Evolutionary conservation across 1,140 invertebrate species (phyloP).

Genomic region (Ceratoteleas bidentatus): DNA sequence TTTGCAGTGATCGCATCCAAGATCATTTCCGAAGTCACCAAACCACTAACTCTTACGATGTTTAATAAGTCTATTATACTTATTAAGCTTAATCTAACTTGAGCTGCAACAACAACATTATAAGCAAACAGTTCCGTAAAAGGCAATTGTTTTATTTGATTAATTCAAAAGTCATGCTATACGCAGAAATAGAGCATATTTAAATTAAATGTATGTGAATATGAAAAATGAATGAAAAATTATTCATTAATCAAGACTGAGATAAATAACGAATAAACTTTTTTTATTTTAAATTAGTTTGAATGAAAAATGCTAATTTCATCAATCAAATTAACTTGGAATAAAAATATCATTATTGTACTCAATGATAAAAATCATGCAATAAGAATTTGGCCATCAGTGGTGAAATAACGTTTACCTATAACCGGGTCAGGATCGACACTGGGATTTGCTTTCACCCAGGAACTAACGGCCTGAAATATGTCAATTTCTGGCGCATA

Average conservation of each 20-base stretch:
- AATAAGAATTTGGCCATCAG: background rate
- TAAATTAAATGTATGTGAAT: too few species aligned
- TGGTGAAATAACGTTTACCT: conserved; percentile 58
- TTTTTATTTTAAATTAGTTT: too few species aligned
- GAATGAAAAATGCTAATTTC: too few species aligned
- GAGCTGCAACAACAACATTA: conserved; percentile 69
- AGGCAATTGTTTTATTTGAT: too few species aligned
- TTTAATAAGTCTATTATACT: conserved; percentile 92
- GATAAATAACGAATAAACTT: too few species aligned
- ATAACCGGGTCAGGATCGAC: conserved; percentile 82
- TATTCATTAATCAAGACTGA: too few species aligned
- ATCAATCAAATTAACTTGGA: too few species aligned
- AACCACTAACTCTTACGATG: conserved; percentile 90
- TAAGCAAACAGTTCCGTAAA: too few species aligned
- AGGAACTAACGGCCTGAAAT: conserved; percentile 92
- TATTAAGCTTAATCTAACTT: conserved; percentile 94
- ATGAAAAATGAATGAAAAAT: too few species aligned
- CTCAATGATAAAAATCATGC: conserved; percentile 7
- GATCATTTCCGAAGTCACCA: conserved; percentile 94
- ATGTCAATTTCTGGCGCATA: conserved; percentile 98
- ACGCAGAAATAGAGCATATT: too few species aligned
- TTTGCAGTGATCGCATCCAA: conserved; percentile 96
- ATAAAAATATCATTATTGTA: too few species aligned
- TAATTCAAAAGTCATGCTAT: too few species aligned
- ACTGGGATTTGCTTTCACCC: conserved; percentile 90